A percentile compares a stretch with the other conserved stretches of the same genome.
These are phyloP conservation scores for Nemopilema nomurai DNA, from an alignment of 30 jellyfish, hydroid and myxozoan genomes.

Conservation along the genomic window DNA sequence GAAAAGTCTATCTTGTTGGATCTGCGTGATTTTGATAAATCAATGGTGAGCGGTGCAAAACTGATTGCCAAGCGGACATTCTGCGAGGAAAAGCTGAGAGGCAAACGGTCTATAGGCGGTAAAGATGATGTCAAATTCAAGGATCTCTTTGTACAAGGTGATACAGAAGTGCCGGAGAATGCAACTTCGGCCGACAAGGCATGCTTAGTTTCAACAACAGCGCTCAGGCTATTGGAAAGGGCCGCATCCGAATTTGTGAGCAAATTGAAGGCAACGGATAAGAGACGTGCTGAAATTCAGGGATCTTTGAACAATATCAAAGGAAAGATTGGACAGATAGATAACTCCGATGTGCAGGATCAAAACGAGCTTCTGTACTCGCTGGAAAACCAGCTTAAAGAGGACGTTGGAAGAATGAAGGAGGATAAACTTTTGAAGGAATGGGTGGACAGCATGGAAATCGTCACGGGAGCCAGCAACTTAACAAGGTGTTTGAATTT, in stretches of 20 bases:
- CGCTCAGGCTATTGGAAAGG: slow-evolving; percentile 7
- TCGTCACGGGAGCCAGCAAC: slow-evolving; percentile 50
- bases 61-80: slow-evolving; percentile 31
- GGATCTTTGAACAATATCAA: slow-evolving; percentile 5
- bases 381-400: neutral
- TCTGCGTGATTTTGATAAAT: slow-evolving; percentile 38
- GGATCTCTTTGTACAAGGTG: slow-evolving; percentile 10
- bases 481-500: slow-evolving; percentile 59
- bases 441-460: slow-evolving; percentile 61
- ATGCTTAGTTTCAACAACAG: slow-evolving; percentile 47
- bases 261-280: neutral
- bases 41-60: slow-evolving; percentile 39
- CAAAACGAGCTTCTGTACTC: slow-evolving; percentile 20
- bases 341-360: neutral
- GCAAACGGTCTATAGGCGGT: slow-evolving; percentile 45
- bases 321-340: neutral
- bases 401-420: neutral
- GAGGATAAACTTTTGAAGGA: neutral
- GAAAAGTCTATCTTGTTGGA: slow-evolving; percentile 24
- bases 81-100: slow-evolving; percentile 25
- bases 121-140: neutral
- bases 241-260: neutral
- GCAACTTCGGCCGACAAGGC: slow-evolving; percentile 40
- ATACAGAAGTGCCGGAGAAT: slow-evolving; percentile 12
- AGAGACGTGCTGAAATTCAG: neutral